phyloP scores from a whole-genome alignment of 2,797 vertebrate species.

The Calcarius lapponicus region DNA sequence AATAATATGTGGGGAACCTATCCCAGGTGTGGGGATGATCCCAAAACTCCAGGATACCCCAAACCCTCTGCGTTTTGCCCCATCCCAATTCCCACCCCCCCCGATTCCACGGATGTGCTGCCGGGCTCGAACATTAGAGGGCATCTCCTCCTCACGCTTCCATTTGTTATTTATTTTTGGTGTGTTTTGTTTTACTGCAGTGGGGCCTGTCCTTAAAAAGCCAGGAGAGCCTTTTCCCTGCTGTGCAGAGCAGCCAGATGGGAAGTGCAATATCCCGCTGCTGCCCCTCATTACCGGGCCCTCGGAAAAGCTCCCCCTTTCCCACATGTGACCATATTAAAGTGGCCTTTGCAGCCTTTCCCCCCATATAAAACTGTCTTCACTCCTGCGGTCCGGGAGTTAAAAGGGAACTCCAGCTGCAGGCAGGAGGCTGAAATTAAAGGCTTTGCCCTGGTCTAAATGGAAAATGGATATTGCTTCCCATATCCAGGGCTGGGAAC shows the following conservation, averaged over 20 bases:
- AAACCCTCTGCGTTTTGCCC: neutral
- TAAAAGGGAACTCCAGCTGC: constrained; percentile 77
- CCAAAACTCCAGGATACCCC: rapidly evolving
- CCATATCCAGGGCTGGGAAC: constrained; percentile 46
- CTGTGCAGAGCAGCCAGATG: constrained; percentile 76
- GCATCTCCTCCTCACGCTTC: constrained; percentile 64
- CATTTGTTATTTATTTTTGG: neutral
- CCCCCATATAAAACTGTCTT: constrained; percentile 74
- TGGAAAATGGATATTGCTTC: constrained; percentile 73
- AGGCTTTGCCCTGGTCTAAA: constrained; percentile 61
- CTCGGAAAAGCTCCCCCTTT: constrained; percentile 57
- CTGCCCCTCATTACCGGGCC: constrained; percentile 70
- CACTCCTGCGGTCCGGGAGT: constrained; percentile 66
- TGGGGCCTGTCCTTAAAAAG: constrained; percentile 55
- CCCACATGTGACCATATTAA: constrained; percentile 69
- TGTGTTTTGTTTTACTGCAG: constrained; percentile 38
- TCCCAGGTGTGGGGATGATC: neutral
- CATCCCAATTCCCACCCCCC: neutral
- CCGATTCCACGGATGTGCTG: neutral
- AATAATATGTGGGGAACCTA: rapidly evolving
- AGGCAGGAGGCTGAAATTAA: constrained; percentile 70
- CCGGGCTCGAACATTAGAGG: constrained; percentile 64
- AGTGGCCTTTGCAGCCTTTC: constrained; percentile 62
- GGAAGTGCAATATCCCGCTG: constrained; percentile 77
- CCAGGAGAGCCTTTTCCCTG: constrained; percentile 61